phyloP scores from a whole-genome alignment of 30 jellyfish, hydroid and myxozoan genomes.

The Hydractinia symbiolongicarpus region DNA sequence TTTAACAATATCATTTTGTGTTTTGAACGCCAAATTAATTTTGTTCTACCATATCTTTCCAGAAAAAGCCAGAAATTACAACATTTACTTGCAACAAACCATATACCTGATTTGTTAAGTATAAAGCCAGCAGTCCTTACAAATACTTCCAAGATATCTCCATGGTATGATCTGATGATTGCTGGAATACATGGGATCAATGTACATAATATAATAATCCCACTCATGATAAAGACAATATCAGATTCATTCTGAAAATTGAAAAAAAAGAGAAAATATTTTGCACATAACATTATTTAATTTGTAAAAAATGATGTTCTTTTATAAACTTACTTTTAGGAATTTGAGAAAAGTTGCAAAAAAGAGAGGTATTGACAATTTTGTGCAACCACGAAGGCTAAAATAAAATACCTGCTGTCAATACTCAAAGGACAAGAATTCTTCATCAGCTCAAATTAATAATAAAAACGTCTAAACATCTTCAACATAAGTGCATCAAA shows the following conservation, averaged over 20 bases:
- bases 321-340: slow-evolving; percentile 43
- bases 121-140: slow-evolving; percentile 57
- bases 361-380: slow-evolving; percentile 54
- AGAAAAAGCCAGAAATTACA: too few relatives aligned
- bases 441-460: neutral
- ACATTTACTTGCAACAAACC: too few relatives aligned
- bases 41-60: too few relatives aligned
- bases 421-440: neutral
- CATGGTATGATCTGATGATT: slow-evolving; percentile 60
- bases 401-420: neutral
- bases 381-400: slow-evolving; percentile 93
- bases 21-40: too few relatives aligned
- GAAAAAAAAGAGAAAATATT: neutral
- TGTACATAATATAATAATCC: slow-evolving; percentile 63
- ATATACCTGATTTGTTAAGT: slow-evolving; percentile 63
- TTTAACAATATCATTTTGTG: too few relatives aligned
- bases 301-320: too few relatives aligned
- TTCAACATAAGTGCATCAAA: neutral
- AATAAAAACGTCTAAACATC: neutral
- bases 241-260: slow-evolving; percentile 54
- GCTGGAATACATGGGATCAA: slow-evolving; percentile 93
- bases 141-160: slow-evolving; percentile 72
- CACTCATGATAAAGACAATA: slow-evolving; percentile 69
- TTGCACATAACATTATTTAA: too few relatives aligned
- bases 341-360: slow-evolving; percentile 59